Conservation (phyloP, 1,140 invertebrate genomes). For the Helicorthomorpha holstii region DNA sequence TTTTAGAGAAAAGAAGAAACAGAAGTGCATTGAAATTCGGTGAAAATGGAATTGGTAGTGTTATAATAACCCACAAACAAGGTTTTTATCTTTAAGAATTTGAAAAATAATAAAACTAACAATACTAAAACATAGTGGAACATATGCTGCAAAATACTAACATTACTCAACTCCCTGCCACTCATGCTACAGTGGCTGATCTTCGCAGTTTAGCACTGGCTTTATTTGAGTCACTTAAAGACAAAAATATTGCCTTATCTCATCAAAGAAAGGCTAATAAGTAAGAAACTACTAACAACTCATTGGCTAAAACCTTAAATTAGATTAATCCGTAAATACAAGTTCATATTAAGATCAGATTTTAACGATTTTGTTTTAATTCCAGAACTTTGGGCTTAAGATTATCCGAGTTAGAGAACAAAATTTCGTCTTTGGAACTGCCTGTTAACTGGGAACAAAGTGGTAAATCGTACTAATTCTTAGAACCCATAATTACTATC, state of each 20-base stretch:
- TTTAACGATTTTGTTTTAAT: too few species aligned
- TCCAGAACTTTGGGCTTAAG: too few species aligned
- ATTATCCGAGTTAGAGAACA: too few species aligned
- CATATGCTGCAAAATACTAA: conserved; percentile 23
- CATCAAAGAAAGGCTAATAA: conserved; percentile 72
- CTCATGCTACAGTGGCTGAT: conserved; percentile 50
- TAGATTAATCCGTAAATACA: too few species aligned
- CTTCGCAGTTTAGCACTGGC: conserved; percentile 54
- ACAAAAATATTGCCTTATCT: conserved; percentile 59
- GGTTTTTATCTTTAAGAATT: conserved; percentile 13
- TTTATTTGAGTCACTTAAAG: conserved; percentile 60
- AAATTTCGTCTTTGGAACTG: too few species aligned
- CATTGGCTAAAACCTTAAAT: too few species aligned
- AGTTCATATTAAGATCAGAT: too few species aligned
- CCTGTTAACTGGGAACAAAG: too few species aligned
- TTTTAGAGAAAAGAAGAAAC: conserved; percentile 26
- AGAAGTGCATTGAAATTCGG: conserved; percentile 24
- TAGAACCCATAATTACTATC: too few species aligned
- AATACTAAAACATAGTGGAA: conserved; percentile 21
- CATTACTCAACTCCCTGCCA: conserved; percentile 39
- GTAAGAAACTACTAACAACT: too few species aligned
- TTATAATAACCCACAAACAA: conserved; percentile 28
- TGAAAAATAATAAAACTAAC: not conserved
- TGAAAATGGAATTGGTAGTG: conserved; percentile 21
- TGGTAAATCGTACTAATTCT: too few species aligned